Evolutionary conservation across 2,113 vertebrate species (phyloP).

Genomic region (Dipodomys merriami): DNA sequence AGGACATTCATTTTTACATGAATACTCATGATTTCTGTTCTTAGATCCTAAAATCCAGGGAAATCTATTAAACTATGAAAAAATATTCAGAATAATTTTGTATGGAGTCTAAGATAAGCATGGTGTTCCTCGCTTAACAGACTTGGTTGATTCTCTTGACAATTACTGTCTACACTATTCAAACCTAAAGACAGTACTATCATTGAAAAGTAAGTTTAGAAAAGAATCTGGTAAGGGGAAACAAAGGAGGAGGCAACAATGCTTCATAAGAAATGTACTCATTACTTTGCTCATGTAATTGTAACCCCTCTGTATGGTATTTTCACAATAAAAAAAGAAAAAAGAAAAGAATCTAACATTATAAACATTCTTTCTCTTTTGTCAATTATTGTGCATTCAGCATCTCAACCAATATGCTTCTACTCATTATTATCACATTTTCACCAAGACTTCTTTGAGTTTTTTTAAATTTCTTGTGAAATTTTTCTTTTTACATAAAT

Average conservation of each 20-base stretch:
- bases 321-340: no score
- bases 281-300: no score
- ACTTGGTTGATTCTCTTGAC: not conserved
- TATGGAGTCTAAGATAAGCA: not conserved
- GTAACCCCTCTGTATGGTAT: no score
- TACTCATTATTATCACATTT: not conserved
- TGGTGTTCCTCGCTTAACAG: not conserved
- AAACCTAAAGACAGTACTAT: not conserved
- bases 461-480: constrained; percentile 41
- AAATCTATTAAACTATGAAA: not conserved
- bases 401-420: not conserved
- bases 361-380: not conserved
- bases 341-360: not conserved
- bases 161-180: not conserved
- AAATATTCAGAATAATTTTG: not conserved
- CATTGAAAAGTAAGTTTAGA: not conserved
- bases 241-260: no score
- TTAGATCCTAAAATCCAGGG: not conserved
- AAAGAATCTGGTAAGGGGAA: not conserved
- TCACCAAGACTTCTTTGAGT: constrained; percentile 18
- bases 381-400: not conserved
- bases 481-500: not conserved
- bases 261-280: no score
- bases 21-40: not conserved
- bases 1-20: constrained; percentile 4